A percentile compares a stretch with the other conserved stretches of the same genome.
Evolutionary conservation across 2,797 vertebrate species (phyloP).

Genomic region (Tokudaia muenninki): DNA sequence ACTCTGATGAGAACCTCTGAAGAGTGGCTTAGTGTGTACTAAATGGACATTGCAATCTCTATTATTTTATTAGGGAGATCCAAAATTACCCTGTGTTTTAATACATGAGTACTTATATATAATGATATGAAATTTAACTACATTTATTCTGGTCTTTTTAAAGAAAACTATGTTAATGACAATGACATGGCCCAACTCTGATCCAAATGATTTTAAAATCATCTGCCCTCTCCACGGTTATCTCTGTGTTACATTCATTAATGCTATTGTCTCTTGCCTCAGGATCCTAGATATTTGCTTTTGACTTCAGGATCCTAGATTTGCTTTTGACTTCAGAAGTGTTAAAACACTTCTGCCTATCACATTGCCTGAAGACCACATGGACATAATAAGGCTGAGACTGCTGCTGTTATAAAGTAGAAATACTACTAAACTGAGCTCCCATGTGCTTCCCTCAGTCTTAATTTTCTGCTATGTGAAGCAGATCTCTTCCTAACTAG

Average conservation of each 20-base stretch:
- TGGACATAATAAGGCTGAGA: background rate
- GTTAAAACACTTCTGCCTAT: background rate
- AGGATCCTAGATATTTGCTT: background rate
- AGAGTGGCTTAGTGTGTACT: background rate
- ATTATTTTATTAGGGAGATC: constrained; percentile 4
- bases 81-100: background rate
- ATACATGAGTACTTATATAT: background rate
- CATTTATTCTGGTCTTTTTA: background rate
- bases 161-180: background rate
- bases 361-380: background rate
- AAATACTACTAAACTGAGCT: background rate
- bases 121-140: background rate
- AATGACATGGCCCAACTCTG: background rate
- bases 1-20: background rate
- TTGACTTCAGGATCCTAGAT: background rate
- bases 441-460: background rate
- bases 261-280: background rate
- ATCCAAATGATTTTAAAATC: background rate
- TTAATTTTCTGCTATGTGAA: background rate
- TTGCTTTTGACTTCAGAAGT: background rate
- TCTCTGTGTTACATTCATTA: background rate
- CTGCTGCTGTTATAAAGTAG: background rate
- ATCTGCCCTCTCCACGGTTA: background rate
- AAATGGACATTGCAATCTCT: background rate
- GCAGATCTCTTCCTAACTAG: background rate